Conservation (phyloP, 2,888 invertebrate genomes). For the Drosophila rubida region DNA sequence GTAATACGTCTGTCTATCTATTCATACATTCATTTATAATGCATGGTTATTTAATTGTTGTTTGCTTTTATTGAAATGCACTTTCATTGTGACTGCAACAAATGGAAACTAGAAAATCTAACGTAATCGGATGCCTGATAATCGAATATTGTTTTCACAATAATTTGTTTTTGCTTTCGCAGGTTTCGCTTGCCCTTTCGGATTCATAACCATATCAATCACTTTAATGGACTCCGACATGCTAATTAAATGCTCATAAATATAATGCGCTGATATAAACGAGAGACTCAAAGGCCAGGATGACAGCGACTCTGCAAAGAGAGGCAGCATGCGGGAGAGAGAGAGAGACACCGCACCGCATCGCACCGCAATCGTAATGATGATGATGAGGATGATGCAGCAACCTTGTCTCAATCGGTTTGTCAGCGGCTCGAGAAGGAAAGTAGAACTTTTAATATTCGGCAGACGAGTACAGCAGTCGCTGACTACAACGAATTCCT, state of each 20-base stretch:
- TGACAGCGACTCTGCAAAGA: conserved; percentile 29
- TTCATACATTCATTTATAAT: background rate
- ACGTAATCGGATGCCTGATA: background rate
- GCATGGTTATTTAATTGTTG: background rate
- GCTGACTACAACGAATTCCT: background rate
- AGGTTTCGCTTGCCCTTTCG: conserved; percentile 28
- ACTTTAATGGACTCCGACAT: conserved; percentile 44
- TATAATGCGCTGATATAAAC: conserved; percentile 49
- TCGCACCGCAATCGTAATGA: conserved; percentile 47
- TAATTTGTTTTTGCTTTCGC: conserved; percentile 6
- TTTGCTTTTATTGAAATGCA: background rate
- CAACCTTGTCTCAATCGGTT: conserved; percentile 26
- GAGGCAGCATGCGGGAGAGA: background rate
- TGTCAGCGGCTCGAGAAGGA: conserved; percentile 14
- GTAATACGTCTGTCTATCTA: background rate
- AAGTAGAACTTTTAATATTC: conserved; percentile 11
- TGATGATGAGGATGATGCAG: conserved; percentile 42
- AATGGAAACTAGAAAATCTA: background rate
- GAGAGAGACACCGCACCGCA: background rate
- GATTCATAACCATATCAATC: conserved; percentile 53
- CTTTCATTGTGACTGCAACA: conserved; percentile 7
- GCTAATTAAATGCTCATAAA: conserved; percentile 63
- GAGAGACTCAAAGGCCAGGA: conserved; percentile 33
- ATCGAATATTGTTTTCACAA: background rate
- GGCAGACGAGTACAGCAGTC: conserved; percentile 16